Conservation (phyloP, 2,797 vertebrate genomes). For the Eulemur mongoz region DNA sequence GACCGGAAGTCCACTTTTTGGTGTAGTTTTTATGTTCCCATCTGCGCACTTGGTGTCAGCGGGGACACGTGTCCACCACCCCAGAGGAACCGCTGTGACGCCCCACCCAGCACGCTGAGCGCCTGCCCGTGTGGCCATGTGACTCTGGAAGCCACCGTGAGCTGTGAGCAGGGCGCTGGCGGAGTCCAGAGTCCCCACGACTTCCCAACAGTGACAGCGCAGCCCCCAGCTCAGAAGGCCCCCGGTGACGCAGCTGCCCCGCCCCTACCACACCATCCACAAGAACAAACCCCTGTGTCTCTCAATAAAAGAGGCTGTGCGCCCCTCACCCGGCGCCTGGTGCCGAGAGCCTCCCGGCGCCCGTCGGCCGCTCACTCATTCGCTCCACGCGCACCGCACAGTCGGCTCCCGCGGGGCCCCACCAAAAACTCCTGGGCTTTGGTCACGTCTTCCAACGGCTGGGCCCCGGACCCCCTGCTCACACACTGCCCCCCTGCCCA, state of each 20-base stretch:
- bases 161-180: accelerated
- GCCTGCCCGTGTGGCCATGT: accelerated
- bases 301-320: not conserved
- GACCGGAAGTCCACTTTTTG: accelerated
- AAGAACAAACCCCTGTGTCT: not conserved
- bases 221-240: not conserved
- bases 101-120: accelerated
- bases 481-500: not conserved
- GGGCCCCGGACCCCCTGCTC: not conserved
- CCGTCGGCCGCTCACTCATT: accelerated
- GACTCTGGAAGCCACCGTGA: not conserved
- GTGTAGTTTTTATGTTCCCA: too few relatives aligned
- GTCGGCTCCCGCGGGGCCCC: not conserved
- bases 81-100: accelerated
- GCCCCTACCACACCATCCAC: accelerated
- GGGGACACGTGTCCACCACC: accelerated
- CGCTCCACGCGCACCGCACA: too few relatives aligned
- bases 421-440: not conserved
- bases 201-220: accelerated
- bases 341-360: not conserved
- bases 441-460: not conserved
- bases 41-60: accelerated
- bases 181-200: not conserved
- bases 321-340: accelerated
- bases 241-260: not conserved